Evolutionary conservation across 1,140 invertebrate species (phyloP).

Genomic region (Frieseomelitta varia): DNA sequence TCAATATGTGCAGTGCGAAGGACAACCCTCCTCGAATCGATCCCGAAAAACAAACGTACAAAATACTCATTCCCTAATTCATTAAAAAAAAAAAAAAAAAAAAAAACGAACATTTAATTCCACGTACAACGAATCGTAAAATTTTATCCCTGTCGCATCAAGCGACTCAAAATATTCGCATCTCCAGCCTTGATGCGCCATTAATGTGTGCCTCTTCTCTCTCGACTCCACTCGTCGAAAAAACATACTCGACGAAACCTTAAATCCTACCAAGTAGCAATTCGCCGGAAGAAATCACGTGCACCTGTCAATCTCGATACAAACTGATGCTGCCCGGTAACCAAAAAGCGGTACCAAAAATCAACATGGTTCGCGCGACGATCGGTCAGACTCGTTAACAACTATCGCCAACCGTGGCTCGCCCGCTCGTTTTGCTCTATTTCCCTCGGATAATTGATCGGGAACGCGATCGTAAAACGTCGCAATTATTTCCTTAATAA

Average conservation of each 20-base stretch:
- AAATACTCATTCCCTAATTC: not conserved
- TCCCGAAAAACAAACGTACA: too few species aligned
- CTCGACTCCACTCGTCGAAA: not conserved
- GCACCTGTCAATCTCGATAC: too few species aligned
- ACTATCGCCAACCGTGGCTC: not conserved
- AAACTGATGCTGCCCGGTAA: not conserved
- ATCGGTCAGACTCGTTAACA: constrained; percentile 31
- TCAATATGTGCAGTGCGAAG: not conserved
- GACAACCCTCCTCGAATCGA: too few species aligned
- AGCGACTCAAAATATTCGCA: not conserved
- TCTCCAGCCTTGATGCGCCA: not conserved
- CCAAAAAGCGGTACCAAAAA: constrained; percentile 3
- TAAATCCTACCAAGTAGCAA: not conserved
- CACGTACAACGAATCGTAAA: not conserved
- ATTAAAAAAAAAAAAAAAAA: not conserved
- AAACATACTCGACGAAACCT: not conserved
- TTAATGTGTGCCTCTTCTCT: too few species aligned
- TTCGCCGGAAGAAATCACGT: not conserved
- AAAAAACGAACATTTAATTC: not conserved
- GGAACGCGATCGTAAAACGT: constrained; percentile 29
- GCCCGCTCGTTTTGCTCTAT: constrained; percentile 10
- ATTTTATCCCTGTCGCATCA: not conserved
- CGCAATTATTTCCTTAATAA: constrained; percentile 58
- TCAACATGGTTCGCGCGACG: not conserved
- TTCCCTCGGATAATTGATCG: constrained; percentile 53